These are phyloP conservation scores for Zosterops hypoxanthus DNA, from an alignment of 2,113 vertebrate genomes.

Conservation along the genomic window DNA sequence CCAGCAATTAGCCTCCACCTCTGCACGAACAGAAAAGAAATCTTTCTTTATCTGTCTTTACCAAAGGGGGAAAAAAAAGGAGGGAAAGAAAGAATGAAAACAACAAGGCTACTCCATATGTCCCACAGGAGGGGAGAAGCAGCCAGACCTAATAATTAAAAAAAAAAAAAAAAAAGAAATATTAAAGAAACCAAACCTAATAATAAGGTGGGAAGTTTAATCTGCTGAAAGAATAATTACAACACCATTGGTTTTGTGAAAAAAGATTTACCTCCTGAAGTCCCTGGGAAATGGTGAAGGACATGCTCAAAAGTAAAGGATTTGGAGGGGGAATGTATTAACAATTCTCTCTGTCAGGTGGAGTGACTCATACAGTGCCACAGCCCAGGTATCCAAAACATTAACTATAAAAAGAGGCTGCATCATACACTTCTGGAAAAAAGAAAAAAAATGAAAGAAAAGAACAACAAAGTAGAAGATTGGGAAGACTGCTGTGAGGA, in stretches of 20 bases:
- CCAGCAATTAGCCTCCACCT: conserved; percentile 70
- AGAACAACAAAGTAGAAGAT: fast-evolving
- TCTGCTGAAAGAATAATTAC: background rate
- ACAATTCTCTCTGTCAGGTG: background rate
- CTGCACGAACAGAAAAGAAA: conserved; percentile 20
- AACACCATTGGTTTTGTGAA: background rate
- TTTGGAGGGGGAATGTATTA: background rate
- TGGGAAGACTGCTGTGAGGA: background rate
- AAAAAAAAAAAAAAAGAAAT: background rate
- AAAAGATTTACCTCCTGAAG: background rate
- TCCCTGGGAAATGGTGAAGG: background rate
- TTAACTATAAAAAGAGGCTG: background rate
- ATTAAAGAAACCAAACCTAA: background rate
- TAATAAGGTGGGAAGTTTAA: background rate
- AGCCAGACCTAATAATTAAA: background rate
- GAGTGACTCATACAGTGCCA: background rate
- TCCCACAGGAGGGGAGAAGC: background rate
- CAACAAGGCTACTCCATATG: background rate
- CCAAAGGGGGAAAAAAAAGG: background rate
- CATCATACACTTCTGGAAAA: fast-evolving
- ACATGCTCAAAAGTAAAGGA: background rate
- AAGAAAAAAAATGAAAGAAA: background rate
- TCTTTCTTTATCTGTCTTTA: background rate
- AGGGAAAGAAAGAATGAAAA: background rate
- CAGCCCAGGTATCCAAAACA: background rate